Evolutionary conservation across 2,113 vertebrate species (phyloP).

Genomic region (Calidris pugnax): DNA sequence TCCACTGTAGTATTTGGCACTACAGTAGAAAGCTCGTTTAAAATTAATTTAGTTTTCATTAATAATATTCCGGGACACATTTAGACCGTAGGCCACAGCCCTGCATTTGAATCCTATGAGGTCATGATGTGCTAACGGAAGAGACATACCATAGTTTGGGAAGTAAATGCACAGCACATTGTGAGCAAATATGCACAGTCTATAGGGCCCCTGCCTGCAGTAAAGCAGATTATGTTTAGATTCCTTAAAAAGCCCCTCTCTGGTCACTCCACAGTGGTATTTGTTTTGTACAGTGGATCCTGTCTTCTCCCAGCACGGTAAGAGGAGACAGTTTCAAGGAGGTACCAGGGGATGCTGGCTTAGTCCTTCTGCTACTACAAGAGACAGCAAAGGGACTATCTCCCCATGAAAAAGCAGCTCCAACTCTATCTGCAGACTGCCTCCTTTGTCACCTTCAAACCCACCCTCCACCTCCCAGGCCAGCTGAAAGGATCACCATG

Average conservation of each 20-base stretch:
- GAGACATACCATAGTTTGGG: background rate
- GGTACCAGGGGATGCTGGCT: background rate
- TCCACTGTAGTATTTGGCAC: background rate
- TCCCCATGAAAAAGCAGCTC: background rate
- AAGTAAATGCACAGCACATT: background rate
- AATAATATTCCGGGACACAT: constrained; percentile 8
- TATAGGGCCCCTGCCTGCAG: background rate
- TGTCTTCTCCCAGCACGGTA: background rate
- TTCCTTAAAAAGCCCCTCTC: background rate
- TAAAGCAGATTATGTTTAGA: background rate
- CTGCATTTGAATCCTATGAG: constrained; percentile 23
- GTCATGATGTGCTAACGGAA: background rate
- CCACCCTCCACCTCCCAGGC: background rate
- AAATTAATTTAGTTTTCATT: constrained; percentile 37
- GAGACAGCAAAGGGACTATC: background rate
- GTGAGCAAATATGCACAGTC: background rate
- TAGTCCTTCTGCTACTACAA: background rate
- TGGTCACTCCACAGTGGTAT: background rate
- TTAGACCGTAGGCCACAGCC: background rate
- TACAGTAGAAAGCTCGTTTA: constrained; percentile 16
- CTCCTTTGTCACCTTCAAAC: background rate
- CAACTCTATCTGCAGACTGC: background rate
- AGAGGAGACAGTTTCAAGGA: background rate
- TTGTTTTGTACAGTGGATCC: background rate
- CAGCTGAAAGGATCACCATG: background rate